These are phyloP conservation scores for Anas bernieri DNA, from an alignment of 2,797 vertebrate genomes.

Conservation along the genomic window DNA sequence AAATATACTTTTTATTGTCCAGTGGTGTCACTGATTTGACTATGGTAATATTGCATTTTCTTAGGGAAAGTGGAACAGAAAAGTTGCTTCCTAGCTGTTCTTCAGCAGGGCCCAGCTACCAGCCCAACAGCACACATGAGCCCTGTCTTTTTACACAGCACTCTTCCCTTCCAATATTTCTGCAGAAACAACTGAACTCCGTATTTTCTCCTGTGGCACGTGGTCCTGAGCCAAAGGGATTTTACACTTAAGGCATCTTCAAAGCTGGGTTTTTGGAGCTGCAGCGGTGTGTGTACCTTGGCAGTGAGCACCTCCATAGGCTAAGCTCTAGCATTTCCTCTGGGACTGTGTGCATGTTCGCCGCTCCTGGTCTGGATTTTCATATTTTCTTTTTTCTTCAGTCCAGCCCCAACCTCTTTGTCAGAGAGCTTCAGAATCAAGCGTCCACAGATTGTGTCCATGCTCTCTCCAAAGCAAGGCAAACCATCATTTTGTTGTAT, in stretches of 20 bases:
- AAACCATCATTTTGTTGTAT: neutral
- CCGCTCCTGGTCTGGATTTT: neutral
- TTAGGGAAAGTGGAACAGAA: neutral
- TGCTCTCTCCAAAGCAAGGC: neutral
- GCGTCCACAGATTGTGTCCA: neutral
- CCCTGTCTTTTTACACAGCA: neutral
- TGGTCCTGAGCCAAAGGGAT: neutral
- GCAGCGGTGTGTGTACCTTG: neutral
- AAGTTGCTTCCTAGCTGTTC: neutral
- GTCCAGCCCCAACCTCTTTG: neutral
- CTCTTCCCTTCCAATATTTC: neutral
- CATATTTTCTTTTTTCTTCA: neutral
- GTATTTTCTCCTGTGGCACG: neutral
- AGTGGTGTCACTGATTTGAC: neutral
- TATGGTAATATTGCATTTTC: neutral
- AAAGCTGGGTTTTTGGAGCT: neutral
- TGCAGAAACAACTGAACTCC: neutral
- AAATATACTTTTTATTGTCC: neutral
- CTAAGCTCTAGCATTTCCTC: neutral
- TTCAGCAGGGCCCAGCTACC: neutral
- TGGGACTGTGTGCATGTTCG: rapidly evolving
- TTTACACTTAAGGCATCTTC: neutral
- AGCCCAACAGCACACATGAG: neutral
- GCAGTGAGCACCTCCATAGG: neutral
- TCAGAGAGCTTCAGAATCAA: neutral